phyloP scores from a whole-genome alignment of 2,113 vertebrate species.

The Platichthys stellatus region DNA sequence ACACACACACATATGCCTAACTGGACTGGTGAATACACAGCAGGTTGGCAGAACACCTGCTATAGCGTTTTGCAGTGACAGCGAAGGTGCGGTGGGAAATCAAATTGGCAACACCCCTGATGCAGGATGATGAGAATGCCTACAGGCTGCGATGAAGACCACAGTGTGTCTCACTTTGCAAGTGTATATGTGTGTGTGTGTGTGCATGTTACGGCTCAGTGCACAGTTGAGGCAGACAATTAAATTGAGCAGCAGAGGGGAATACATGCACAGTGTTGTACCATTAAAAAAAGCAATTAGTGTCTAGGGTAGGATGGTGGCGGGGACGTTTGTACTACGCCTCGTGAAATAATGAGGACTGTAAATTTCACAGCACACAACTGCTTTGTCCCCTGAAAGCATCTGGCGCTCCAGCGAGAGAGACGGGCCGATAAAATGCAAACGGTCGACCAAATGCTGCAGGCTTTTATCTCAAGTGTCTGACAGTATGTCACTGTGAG shows the following conservation, averaged over 20 bases:
- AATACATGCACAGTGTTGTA: constrained; percentile 40
- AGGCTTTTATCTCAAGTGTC: constrained; percentile 3
- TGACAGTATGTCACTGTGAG: background rate
- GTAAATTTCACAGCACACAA: constrained; percentile 34
- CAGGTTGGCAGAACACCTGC: constrained; percentile 52
- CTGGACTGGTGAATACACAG: constrained; percentile 31
- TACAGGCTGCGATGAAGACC: constrained; percentile 34
- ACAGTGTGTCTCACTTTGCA: background rate
- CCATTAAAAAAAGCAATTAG: constrained; percentile 67
- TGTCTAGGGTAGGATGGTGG: constrained; percentile 12
- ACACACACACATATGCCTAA: constrained; percentile 1
- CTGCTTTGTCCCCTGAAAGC: constrained; percentile 25
- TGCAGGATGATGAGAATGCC: constrained; percentile 50
- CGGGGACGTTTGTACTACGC: constrained; percentile 3
- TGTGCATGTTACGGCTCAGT: constrained; percentile 20
- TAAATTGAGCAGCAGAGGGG: constrained; percentile 52
- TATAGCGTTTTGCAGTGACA: constrained; percentile 15
- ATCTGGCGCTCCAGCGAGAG: constrained; percentile 7
- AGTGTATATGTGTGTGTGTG: constrained; percentile 1
- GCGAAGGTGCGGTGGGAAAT: constrained; percentile 51
- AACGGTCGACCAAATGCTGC: background rate
- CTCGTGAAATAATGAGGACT: constrained; percentile 27
- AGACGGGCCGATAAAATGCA: background rate
- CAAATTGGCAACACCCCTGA: constrained; percentile 29
- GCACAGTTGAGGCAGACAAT: constrained; percentile 53